Evolutionary conservation across 1,140 invertebrate genomes (phyloP).

Genomic region (Drosophila persimilis): DNA sequence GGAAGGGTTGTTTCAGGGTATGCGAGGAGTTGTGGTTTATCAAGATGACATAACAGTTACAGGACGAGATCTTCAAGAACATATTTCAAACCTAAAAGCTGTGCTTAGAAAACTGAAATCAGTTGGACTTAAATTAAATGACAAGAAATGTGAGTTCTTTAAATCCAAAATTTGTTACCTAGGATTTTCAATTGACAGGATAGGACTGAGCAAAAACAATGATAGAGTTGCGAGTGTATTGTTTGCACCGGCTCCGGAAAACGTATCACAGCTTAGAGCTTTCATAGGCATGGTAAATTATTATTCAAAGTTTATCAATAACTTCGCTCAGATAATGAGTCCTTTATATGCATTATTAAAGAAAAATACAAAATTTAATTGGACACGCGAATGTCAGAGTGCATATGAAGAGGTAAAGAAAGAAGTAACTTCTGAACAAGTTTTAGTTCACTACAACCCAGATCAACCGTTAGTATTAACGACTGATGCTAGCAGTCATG

Average conservation of each 20-base stretch:
- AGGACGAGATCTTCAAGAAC: constrained; percentile 5
- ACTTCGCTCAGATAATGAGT: constrained; percentile 2
- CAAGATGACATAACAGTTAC: not conserved
- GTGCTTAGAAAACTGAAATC: not conserved
- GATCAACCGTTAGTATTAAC: constrained; percentile 1
- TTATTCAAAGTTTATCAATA: not conserved
- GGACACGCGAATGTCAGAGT: not conserved
- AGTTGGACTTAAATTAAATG: not conserved
- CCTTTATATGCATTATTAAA: constrained; percentile 5
- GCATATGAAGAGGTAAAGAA: not conserved
- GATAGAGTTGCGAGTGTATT: not conserved
- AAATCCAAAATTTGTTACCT: constrained; percentile 8
- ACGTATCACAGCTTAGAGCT: constrained; percentile 2
- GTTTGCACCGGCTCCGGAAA: constrained; percentile 4
- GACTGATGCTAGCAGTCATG: not conserved
- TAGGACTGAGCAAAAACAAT: constrained; percentile 2
- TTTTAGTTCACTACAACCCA: constrained; percentile 4
- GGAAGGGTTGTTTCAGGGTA: no score
- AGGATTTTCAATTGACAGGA: not conserved
- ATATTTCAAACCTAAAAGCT: not conserved
- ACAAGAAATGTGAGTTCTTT: constrained; percentile 7
- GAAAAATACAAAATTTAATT: not conserved
- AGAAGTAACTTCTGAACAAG: constrained; percentile 4
- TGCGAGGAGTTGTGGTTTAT: no score
- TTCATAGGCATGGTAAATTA: constrained; percentile 3